Base-by-base conservation (phyloP, 2,888 invertebrate species). In the Ennomos quercinarius region DNA sequence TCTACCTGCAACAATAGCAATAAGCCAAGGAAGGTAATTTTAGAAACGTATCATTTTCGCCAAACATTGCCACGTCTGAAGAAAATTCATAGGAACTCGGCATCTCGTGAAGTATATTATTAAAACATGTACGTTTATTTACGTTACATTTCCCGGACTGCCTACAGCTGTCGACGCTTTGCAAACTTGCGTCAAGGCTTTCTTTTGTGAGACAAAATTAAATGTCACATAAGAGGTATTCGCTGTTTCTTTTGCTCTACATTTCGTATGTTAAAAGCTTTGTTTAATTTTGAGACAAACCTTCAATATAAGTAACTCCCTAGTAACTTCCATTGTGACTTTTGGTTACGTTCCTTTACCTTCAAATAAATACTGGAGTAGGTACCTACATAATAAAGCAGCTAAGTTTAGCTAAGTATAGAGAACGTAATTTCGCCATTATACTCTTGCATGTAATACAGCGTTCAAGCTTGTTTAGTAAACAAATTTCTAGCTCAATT, bases 401-500 rank as follows among this genome's bases (percentile, higher is more conserved):
- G 39, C 11, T 37, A n/a, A 8, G 27, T 13, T 46, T 12, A 40
- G 39, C 40, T 51, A 41, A 54, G 38, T 39, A 59, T 38, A 51
- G 39, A 36, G 52, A 51, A 57, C 47, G 53, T 52, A 56, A 61
- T 53, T 53, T 46, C 49, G 17, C 52, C 45, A 61, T 61, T 61
- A 61, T 34, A 43, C 50, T 46, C 46, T 47, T 45, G 54, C 61
- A 51, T 57, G 54, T 49, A 53, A 45, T 43, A 49, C n/a, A n/a
- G 47, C 42, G n/a, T 38, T 54, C 43, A 52, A 52, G 34, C 52
- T 40, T 51, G 40, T 55, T 60, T 50, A 37, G 56, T 63, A 53
- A 59, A 63, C 64, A 49, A 66, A 57, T 68, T 58, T 57, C 61
- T 51, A 57, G 58, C 55, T 57, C 63, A 62, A 65, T 64, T 60